Evolutionary conservation across 2,113 vertebrate species (phyloP), one percentile per base, ranked within the genome.

Genomic region (Anolis carolinensis): DNA sequence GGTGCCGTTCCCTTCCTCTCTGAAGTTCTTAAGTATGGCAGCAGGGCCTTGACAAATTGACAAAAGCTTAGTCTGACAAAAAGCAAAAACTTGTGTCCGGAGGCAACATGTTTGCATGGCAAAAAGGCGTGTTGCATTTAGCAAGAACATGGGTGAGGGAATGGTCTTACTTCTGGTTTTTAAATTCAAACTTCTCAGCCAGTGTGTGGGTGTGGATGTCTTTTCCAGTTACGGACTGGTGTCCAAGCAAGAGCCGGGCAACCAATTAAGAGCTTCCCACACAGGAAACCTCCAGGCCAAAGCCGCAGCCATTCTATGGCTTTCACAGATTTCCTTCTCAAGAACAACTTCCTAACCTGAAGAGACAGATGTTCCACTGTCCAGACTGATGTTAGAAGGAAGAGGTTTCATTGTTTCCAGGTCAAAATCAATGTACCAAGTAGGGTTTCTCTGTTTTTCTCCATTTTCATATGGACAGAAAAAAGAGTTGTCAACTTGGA

Each of bases 21-120:
- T 81, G 59, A 34, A 7, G 70, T 86, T 86, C 39, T 81, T 50
- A 75, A 50, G 59, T 52, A 75, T 36, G 71, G 77, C 68, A 80
- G 77, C 68, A 62, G 55, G 39, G 52, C 32, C 71, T 62, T 39
- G 32, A 73, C 52, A 63, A 16, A 73, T 65, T 73, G 68, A 86
- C 79, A 81, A 86, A 86, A 67, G 79, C 39, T 75, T 81, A 81
- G 75, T 55, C 85, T 86, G 78, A 81, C 70, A 81, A 67, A 86
- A 39, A 81, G n/a, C 79, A 81, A 86, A 86, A 86, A 81, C 16
- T 44, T 50, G 34, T 86, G 85, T 74, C 85, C 8, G 30, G 70
- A 74, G 71, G 85, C 85, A 81, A 50, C 34, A 48, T 50, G 67
- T 18, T 81, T 25, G 39, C 36, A 50, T 27, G 62, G 50, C 30